These are phyloP conservation scores for Cynoglossus semilaevis DNA, from an alignment of 2,113 vertebrate species.

Conservation along the genomic window DNA sequence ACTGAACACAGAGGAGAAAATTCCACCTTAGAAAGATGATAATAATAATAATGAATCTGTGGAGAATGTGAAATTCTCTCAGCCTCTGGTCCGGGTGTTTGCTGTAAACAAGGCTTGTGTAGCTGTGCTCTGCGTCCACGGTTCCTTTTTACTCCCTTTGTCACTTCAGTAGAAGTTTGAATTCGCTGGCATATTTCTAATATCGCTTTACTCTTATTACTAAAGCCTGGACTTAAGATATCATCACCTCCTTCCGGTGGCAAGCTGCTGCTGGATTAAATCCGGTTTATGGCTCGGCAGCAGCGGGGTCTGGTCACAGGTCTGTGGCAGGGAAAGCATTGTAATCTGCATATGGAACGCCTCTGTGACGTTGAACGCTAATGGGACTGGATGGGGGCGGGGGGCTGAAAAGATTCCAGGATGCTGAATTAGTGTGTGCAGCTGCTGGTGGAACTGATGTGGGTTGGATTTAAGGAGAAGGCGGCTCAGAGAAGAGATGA, in stretches of 20 bases:
- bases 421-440: constrained; percentile 71
- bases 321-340: constrained; percentile 36
- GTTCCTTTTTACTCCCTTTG: neutral
- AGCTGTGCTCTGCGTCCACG: constrained; percentile 35
- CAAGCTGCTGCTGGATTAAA: constrained; percentile 45
- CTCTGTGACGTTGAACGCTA: constrained; percentile 57
- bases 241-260: constrained; percentile 47
- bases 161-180: neutral
- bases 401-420: constrained; percentile 43
- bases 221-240: constrained; percentile 43
- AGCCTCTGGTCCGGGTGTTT: neutral
- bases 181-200: too few relatives aligned
- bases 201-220: constrained; percentile 14
- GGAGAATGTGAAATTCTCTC: neutral
- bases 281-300: constrained; percentile 47
- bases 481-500: too few relatives aligned
- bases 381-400: constrained; percentile 63
- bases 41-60: neutral
- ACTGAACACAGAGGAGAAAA: neutral
- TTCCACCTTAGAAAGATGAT: neutral
- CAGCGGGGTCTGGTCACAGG: constrained; percentile 42
- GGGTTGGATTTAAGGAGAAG: too few relatives aligned
- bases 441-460: constrained; percentile 60
- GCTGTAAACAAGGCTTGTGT: constrained; percentile 2
- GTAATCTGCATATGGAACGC: constrained; percentile 60